Percentiles rank a stretch among this genome's conserved stretches.
These are phyloP conservation scores for Pluvianellus socialis DNA, from an alignment of 2,113 vertebrate genomes.

Conservation along the genomic window DNA sequence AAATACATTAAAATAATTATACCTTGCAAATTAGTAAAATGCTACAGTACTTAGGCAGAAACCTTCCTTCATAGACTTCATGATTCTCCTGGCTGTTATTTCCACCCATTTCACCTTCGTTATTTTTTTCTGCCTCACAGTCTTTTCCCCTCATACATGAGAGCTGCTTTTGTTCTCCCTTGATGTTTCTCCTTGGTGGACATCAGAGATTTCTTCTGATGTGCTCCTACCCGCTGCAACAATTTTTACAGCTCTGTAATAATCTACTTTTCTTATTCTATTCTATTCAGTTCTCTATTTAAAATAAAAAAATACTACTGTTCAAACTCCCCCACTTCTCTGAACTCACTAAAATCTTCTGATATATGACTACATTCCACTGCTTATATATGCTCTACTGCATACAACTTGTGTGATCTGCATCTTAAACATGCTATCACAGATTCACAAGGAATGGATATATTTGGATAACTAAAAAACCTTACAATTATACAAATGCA, in stretches of 20 bases:
- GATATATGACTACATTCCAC: not conserved
- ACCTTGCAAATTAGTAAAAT: not conserved
- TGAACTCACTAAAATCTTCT: not conserved
- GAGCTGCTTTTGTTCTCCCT: not conserved
- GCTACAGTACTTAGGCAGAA: not conserved
- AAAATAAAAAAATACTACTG: not conserved
- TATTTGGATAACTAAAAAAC: not conserved
- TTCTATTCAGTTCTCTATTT: not conserved
- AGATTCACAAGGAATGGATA: not conserved
- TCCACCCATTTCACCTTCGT: not conserved
- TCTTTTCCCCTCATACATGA: not conserved
- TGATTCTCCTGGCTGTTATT: not conserved
- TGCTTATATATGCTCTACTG: not conserved
- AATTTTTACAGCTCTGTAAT: not conserved
- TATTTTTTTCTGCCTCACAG: not conserved
- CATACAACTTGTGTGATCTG: not conserved
- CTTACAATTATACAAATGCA: not conserved
- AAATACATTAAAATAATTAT: conserved; percentile 27
- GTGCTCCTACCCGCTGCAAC: not conserved
- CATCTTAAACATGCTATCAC: not conserved
- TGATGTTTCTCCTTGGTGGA: not conserved
- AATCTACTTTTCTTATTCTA: not conserved
- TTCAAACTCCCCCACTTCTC: not conserved
- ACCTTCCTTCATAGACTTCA: not conserved
- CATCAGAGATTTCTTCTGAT: not conserved